Evolutionary conservation across 2,888 invertebrate species (phyloP), one percentile per base, ranked within the genome.

Genomic region (Parapristionchus giblindavisi): DNA sequence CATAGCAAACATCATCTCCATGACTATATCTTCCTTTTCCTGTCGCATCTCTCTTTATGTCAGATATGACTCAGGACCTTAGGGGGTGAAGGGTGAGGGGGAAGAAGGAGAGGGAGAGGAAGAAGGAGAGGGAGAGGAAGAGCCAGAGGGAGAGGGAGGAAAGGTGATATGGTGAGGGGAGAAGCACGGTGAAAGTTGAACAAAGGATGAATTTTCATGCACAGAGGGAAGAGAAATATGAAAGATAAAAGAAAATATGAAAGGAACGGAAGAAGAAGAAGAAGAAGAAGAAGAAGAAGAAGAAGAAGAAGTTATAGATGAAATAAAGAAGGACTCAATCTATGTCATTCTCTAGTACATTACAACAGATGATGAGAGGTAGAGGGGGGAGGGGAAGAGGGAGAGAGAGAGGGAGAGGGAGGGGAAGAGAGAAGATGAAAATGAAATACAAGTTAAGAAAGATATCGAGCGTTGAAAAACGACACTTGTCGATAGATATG

Each of bases 371-470:
- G 29, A 27, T 17, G 56, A 56, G 56, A n/a, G n/a, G 29, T n/a
- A n/a, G 56, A 51, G 29, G 40, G 63, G 51, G 68, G 51, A 51
- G 51, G 51, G 51, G 52, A 52, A 68, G 68, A 68, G 51, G 24
- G n/a, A n/a, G 56, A n/a, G n/a, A 56, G 29, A 56, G 56, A 56
- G 56, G 24, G 56, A 56, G 56, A 56, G 56, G 24, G 68, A 68
- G 40, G 52, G 38, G 6, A 38, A 51, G 68, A 68, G 51, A 51
- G 51, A 27, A 24, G 29, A 27, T 24, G 24, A 56, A 56, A 56
- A 14, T 11, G 6, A 17, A 17, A 43, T 43, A 43, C 11, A 43
- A 17, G 17, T 43, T 14, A 17, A 17, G 43, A 43, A 8, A 43
- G 11, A 43, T 5, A n/a, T n/a, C n/a, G n/a, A n/a, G n/a, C n/a